These are phyloP conservation scores for Bucorvus abyssinicus DNA, from an alignment of 2,797 vertebrate species.

Conservation along the genomic window DNA sequence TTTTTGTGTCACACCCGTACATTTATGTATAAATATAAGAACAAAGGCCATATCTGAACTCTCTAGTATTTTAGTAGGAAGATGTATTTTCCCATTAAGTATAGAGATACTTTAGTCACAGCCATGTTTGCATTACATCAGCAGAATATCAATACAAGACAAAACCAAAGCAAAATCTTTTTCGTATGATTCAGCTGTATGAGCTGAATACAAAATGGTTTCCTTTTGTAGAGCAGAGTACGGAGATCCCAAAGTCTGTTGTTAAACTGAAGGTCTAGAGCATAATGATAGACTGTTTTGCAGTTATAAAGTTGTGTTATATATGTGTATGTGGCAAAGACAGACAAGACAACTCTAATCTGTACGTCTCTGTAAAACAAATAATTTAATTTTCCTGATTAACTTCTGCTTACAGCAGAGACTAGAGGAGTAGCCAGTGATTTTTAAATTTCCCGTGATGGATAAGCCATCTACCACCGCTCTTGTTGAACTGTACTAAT, in stretches of 20 bases:
- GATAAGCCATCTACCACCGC: not conserved
- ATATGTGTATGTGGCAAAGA: not conserved
- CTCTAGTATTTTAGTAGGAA: not conserved
- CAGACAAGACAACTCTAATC: not conserved
- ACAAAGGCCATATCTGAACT: not conserved
- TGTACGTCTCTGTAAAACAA: not conserved
- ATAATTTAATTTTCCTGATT: not conserved
- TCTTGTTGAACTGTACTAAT: not conserved
- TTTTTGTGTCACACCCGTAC: not conserved
- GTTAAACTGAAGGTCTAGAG: not conserved
- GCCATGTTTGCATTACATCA: not conserved
- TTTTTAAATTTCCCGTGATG: not conserved
- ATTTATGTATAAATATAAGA: not conserved
- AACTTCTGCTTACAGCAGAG: not conserved
- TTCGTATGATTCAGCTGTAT: not conserved
- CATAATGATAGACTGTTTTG: not conserved
- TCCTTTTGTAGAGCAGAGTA: not conserved
- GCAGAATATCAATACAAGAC: not conserved
- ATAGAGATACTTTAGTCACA: not conserved
- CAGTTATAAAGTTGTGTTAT: not conserved
- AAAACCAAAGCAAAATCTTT: not conserved
- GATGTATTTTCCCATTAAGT: not conserved
- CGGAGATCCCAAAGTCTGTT: not conserved
- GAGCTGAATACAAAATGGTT: not conserved
- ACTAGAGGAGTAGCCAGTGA: not conserved